Evolutionary conservation across 2,113 vertebrate species (phyloP).

Genomic region (Tonatia bakeri): DNA sequence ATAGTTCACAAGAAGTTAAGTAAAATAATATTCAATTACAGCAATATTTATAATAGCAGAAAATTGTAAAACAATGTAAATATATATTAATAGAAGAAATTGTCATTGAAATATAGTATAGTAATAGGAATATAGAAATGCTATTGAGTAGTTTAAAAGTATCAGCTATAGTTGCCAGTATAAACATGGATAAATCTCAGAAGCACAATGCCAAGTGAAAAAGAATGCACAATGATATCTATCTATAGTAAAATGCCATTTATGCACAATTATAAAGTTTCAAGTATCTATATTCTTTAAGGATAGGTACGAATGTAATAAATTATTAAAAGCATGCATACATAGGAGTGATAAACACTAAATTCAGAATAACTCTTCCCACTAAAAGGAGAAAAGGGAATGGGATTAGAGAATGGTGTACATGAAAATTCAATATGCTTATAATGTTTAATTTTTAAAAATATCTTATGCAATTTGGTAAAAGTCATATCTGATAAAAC

Average conservation of each 20-base stretch:
- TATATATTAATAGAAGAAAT: not conserved
- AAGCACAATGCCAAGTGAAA: not conserved
- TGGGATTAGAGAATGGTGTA: not conserved
- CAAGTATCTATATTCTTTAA: not conserved
- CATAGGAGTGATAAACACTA: not conserved
- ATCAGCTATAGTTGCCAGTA: not conserved
- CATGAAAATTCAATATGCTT: not conserved
- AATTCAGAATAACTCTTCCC: not conserved
- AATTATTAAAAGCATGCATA: conserved; percentile 13
- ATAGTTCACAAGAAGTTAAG: not conserved
- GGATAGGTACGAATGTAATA: not conserved
- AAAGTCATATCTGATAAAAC: not conserved
- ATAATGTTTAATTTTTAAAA: not conserved
- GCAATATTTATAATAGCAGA: not conserved
- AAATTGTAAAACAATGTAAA: not conserved
- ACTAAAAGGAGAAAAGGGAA: not conserved
- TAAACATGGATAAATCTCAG: not conserved
- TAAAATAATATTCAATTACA: not conserved
- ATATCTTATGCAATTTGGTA: not conserved
- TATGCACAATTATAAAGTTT: not conserved
- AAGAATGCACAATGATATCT: not conserved
- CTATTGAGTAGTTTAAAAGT: not conserved
- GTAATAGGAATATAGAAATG: not conserved
- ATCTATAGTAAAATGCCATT: not conserved
- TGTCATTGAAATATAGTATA: not conserved